phyloP scores from a whole-genome alignment of 2,113 vertebrate genomes.

The Phalacrocorax pelagicus region DNA sequence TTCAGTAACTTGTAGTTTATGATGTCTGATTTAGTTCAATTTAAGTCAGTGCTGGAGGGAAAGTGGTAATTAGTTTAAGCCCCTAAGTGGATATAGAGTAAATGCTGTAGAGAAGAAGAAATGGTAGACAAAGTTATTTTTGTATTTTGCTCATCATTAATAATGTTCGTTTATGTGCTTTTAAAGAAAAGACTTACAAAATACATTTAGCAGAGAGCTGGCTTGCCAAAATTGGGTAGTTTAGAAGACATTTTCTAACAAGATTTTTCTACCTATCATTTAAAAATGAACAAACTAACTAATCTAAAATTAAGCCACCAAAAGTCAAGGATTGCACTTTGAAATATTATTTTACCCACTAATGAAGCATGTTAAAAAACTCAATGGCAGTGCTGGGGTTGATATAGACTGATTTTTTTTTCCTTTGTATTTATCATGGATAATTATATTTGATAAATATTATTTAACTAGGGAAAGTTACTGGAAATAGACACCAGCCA shows the following conservation, averaged over 20 bases:
- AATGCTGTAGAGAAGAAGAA: slow-evolving; percentile 27
- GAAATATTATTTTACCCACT: neutral
- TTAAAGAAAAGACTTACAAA: neutral
- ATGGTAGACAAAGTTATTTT: neutral
- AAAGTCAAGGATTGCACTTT: neutral
- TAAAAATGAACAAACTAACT: neutral
- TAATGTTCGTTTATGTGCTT: neutral
- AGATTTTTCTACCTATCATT: neutral
- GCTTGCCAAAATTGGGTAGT: neutral
- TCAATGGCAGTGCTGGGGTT: neutral
- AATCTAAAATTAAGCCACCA: neutral
- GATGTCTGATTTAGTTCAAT: neutral
- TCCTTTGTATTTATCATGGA: neutral
- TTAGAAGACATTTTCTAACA: neutral
- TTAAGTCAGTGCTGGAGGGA: neutral
- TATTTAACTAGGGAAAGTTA: neutral
- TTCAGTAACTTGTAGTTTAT: neutral
- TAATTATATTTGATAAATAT: neutral
- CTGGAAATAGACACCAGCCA: neutral
- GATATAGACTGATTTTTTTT: neutral
- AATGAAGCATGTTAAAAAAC: neutral
- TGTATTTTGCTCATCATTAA: neutral
- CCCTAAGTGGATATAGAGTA: neutral
- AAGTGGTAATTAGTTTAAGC: slow-evolving; percentile 25
- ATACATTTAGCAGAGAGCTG: neutral